Percentiles rank a stretch among this genome's conserved stretches.
Evolutionary conservation across 2,797 vertebrate genomes (phyloP).

Genomic region (Platalea minor): DNA sequence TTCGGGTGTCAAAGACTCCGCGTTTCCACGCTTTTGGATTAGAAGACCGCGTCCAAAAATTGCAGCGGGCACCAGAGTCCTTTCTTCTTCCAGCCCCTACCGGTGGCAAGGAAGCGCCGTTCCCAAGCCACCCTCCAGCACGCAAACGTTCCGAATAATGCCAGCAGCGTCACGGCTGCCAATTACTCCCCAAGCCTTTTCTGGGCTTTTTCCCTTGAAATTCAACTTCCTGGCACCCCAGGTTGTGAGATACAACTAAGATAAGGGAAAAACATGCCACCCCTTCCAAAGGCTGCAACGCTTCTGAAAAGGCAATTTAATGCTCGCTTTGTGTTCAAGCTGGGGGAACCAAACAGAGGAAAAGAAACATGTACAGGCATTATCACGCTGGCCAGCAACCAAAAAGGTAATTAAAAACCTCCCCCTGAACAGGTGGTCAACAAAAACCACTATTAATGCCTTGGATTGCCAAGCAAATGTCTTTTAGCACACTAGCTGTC

Average conservation of each 20-base stretch:
- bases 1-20: background rate
- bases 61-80: accelerated
- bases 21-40: accelerated
- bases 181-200: background rate
- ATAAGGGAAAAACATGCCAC: background rate
- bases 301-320: constrained; percentile 35
- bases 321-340: constrained; percentile 42
- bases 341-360: constrained; percentile 37
- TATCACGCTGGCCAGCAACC: constrained; percentile 39
- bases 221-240: background rate
- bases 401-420: constrained; percentile 64
- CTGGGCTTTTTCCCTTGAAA: background rate
- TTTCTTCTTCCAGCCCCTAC: background rate
- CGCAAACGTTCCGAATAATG: accelerated
- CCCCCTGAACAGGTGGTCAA: constrained; percentile 56
- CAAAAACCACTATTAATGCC: constrained; percentile 2
- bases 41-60: background rate
- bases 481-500: constrained; percentile 33
- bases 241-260: background rate
- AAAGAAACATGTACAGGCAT: constrained; percentile 9
- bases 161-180: background rate
- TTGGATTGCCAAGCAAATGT: background rate
- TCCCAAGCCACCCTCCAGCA: background rate
- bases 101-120: background rate
- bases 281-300: background rate